Conservation (phyloP, 2,888 invertebrate species). For the Lapara coniferarum region DNA sequence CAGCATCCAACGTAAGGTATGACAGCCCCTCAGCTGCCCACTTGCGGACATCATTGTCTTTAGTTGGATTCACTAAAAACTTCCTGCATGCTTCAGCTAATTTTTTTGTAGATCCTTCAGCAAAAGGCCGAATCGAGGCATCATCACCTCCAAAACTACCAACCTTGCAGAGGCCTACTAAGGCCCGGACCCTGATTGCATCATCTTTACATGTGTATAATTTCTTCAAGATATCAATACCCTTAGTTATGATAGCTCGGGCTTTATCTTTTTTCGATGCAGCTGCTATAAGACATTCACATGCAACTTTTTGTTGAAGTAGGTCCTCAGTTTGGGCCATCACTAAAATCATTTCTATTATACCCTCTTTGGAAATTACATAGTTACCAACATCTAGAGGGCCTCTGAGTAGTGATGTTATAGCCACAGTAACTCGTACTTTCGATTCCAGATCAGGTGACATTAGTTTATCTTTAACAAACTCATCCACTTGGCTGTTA, state of each 20-base stretch:
- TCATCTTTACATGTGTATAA: constrained; percentile 96
- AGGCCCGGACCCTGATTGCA: constrained; percentile 92
- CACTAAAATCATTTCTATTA: constrained; percentile 97
- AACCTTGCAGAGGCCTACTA: constrained; percentile 97
- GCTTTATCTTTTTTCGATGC: constrained; percentile 99
- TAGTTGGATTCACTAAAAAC: constrained; percentile 93
- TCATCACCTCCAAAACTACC: constrained; percentile 98
- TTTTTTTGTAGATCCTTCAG: constrained; percentile 96
- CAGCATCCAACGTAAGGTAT: constrained; percentile 98
- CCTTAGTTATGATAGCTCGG: constrained; percentile 93
- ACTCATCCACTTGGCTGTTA: constrained; percentile 91
- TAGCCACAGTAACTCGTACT: constrained; percentile 92
- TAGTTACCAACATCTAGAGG: constrained; percentile 97
- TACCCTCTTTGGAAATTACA: constrained; percentile 91
- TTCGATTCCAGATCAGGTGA: constrained; percentile 95
- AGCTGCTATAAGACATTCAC: constrained; percentile 98
- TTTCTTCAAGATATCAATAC: constrained; percentile 96
- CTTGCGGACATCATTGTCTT: constrained; percentile 94
- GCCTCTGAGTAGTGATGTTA: constrained; percentile 94
- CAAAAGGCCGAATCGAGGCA: constrained; percentile 96
- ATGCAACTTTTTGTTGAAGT: constrained; percentile 96
- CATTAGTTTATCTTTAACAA: constrained; percentile 92
- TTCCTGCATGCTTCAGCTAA: constrained; percentile 96
- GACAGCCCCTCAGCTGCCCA: constrained; percentile 99
- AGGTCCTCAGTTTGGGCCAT: constrained; percentile 97